Percentiles rank a stretch among this genome's conserved stretches.
Conservation (phyloP, 2,888 invertebrate genomes). For the Pseudococcus viburni region DNA sequence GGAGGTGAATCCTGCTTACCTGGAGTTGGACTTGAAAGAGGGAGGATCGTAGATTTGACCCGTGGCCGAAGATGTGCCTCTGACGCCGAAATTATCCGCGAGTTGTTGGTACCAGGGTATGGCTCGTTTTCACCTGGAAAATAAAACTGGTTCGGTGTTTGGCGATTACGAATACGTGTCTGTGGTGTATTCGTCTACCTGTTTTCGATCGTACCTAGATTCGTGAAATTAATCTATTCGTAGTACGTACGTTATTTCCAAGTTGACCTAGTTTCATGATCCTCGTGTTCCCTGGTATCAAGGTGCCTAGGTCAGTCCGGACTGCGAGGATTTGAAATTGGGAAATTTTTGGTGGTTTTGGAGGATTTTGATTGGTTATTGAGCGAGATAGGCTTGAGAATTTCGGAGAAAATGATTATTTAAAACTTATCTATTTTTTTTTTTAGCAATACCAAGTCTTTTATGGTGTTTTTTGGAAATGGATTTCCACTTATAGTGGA, state of each 20-base stretch:
- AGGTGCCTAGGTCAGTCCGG: background rate
- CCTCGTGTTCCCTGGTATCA: background rate
- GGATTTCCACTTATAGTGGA: too few relatives aligned
- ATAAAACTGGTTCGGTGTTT: conserved; percentile 32
- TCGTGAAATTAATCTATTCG: conserved; percentile 10
- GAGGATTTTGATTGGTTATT: too few relatives aligned
- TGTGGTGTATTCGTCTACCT: background rate
- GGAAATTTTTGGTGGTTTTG: background rate
- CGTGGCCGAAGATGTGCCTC: too few relatives aligned
- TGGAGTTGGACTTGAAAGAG: background rate
- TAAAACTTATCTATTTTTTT: too few relatives aligned
- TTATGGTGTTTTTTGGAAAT: too few relatives aligned
- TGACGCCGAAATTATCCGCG: background rate
- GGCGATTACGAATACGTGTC: background rate
- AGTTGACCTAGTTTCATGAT: background rate
- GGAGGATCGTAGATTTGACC: background rate
- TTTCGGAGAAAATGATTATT: too few relatives aligned
- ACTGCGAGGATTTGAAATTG: background rate
- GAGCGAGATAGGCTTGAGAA: too few relatives aligned
- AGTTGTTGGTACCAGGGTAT: background rate
- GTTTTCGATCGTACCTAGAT: background rate
- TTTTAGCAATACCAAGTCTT: too few relatives aligned
- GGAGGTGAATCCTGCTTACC: background rate
- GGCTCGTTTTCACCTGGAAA: background rate
- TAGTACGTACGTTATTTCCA: background rate